Evolutionary conservation across 23 tunicate genomes (phyloP).

Genomic region (Styela clava): DNA sequence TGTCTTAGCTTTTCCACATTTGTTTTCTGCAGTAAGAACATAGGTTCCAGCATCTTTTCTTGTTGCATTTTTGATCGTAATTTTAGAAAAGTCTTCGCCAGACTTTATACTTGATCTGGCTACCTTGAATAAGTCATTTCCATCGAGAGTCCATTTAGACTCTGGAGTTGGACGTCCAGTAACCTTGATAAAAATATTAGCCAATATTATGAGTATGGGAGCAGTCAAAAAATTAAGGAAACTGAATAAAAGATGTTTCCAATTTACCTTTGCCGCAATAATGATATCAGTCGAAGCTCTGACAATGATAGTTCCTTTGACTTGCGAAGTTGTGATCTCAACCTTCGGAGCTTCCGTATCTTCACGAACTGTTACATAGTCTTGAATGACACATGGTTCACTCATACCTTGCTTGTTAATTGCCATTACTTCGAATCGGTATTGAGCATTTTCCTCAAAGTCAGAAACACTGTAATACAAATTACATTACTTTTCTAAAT

Average conservation of each 20-base stretch:
- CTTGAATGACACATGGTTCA: slow-evolving; percentile 68
- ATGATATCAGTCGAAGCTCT: slow-evolving; percentile 69
- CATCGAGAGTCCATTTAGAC: slow-evolving; percentile 57
- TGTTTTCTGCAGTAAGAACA: slow-evolving; percentile 54
- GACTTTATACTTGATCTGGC: slow-evolving; percentile 58
- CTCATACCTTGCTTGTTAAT: slow-evolving; percentile 84
- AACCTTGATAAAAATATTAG: slow-evolving; percentile 6
- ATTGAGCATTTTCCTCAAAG: slow-evolving; percentile 60
- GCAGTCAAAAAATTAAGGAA: too few relatives aligned
- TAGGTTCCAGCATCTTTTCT: slow-evolving; percentile 77
- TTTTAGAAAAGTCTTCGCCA: slow-evolving; percentile 37
- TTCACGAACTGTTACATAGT: slow-evolving; percentile 73
- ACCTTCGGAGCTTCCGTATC: slow-evolving; percentile 53
- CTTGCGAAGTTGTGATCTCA: slow-evolving; percentile 50
- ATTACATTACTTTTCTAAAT: too few relatives aligned
- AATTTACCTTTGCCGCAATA: slow-evolving; percentile 42
- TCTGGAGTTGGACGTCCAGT: slow-evolving; percentile 80
- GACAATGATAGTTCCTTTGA: slow-evolving; percentile 66
- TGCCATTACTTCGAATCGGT: slow-evolving; percentile 81
- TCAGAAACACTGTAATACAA: slow-evolving; percentile 36
- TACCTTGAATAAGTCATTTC: slow-evolving; percentile 72
- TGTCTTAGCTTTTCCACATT: slow-evolving; percentile 51
- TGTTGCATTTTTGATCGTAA: slow-evolving; percentile 50
- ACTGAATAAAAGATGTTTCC: background rate
- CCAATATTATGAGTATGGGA: too few relatives aligned